Conservation (phyloP, 2,113 vertebrate species). For the Hemichromis elongatus region DNA sequence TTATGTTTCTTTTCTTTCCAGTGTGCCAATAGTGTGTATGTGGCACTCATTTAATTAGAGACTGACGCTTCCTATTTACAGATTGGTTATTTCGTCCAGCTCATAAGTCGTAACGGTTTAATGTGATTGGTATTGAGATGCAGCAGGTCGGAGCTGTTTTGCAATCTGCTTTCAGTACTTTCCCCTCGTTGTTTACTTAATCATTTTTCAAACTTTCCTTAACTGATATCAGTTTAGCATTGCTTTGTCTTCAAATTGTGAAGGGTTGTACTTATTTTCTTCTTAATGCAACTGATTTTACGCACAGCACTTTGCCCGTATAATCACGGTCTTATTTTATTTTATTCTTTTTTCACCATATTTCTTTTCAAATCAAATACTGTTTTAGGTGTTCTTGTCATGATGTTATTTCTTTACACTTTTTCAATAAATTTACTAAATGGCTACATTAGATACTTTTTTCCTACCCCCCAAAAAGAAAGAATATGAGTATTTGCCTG, state of each 20-base stretch:
- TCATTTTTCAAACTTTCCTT: not conserved
- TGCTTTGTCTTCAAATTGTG: not conserved
- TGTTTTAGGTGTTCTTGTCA: not conserved
- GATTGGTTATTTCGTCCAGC: not conserved
- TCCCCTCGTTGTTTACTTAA: not conserved
- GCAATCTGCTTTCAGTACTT: not conserved
- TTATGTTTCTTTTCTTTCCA: not conserved
- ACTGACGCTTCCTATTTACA: not conserved
- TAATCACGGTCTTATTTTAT: not conserved
- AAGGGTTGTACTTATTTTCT: not conserved
- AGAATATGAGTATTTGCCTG: not conserved
- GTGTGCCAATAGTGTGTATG: not conserved
- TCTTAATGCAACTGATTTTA: not conserved
- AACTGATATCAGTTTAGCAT: not conserved
- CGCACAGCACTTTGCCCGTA: not conserved
- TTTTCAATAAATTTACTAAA: not conserved
- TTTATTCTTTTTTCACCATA: not conserved
- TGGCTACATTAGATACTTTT: not conserved
- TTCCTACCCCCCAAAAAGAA: not conserved
- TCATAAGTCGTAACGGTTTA: not conserved
- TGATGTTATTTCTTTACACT: not conserved
- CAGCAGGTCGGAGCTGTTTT: not conserved
- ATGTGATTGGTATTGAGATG: not conserved
- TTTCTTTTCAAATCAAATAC: not conserved
- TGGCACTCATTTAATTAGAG: not conserved